Evolutionary conservation across 92 coral and sea anemone genomes (phyloP).

Genomic region (Umimayanthus chanpuru): DNA sequence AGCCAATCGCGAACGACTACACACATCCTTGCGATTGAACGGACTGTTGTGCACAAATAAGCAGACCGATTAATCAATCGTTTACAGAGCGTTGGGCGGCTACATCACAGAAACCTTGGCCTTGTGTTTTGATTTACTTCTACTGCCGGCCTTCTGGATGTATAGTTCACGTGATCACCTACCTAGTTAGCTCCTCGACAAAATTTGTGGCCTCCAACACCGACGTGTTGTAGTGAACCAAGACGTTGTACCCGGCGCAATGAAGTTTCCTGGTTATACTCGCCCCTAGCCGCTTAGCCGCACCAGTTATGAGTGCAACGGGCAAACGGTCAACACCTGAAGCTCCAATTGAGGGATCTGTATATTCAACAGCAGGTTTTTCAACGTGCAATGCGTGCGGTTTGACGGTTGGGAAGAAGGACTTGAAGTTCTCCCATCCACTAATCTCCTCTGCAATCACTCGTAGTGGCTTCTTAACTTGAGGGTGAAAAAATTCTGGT

Average conservation of each 20-base stretch:
- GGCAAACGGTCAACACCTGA: background rate
- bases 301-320: constrained; percentile 78
- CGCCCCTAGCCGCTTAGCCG: constrained; percentile 74
- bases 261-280: constrained; percentile 58
- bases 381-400: background rate
- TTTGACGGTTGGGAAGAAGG: constrained; percentile 45
- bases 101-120: no score
- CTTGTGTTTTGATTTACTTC: no score
- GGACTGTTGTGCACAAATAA: no score
- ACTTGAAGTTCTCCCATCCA: constrained; percentile 50
- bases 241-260: constrained; percentile 50
- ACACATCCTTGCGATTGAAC: no score
- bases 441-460: constrained; percentile 54
- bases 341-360: background rate
- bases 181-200: no score
- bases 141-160: no score
- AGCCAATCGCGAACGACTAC: no score
- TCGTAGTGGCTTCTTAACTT: constrained; percentile 51
- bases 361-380: background rate
- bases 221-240: no score
- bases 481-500: constrained; percentile 16
- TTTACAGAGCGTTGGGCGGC: no score
- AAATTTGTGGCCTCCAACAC: no score
- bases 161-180: no score
- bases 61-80: no score